Conservation (phyloP, 2,888 invertebrate species). For the Syrphus vitripennis region DNA sequence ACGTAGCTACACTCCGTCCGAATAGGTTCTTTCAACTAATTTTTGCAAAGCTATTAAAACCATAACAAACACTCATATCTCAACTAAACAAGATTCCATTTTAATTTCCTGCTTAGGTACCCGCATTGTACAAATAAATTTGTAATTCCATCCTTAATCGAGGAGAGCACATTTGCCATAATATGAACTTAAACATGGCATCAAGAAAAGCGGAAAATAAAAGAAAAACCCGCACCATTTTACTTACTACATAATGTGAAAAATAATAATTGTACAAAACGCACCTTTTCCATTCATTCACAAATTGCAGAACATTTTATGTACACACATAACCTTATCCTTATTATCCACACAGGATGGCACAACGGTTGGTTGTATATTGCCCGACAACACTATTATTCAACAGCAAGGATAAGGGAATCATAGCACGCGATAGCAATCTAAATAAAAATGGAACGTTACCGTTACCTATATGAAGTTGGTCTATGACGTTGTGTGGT, state of each 20-base stretch:
- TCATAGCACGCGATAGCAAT: slow-evolving; percentile 32
- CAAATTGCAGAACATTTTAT: background rate
- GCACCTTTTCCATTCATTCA: background rate
- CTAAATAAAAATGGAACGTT: background rate
- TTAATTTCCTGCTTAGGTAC: background rate
- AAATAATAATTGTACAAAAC: background rate
- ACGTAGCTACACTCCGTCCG: too few relatives aligned
- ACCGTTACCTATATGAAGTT: background rate
- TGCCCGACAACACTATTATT: background rate
- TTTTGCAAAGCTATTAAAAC: background rate
- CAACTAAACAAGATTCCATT: background rate
- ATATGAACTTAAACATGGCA: background rate
- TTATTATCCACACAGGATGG: slow-evolving; percentile 1
- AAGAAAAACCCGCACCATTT: background rate
- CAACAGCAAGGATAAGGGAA: background rate
- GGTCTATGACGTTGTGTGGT: background rate
- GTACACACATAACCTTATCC: background rate
- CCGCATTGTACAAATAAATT: background rate
- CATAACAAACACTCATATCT: too few relatives aligned
- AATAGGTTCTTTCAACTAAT: background rate
- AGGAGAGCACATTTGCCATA: background rate
- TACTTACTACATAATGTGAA: background rate
- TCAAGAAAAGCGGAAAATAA: background rate
- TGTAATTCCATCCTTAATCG: background rate
- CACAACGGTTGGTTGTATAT: background rate